These are phyloP conservation scores for Entomyzon cyanotis DNA, from an alignment of 2,113 vertebrate species.

Conservation along the genomic window DNA sequence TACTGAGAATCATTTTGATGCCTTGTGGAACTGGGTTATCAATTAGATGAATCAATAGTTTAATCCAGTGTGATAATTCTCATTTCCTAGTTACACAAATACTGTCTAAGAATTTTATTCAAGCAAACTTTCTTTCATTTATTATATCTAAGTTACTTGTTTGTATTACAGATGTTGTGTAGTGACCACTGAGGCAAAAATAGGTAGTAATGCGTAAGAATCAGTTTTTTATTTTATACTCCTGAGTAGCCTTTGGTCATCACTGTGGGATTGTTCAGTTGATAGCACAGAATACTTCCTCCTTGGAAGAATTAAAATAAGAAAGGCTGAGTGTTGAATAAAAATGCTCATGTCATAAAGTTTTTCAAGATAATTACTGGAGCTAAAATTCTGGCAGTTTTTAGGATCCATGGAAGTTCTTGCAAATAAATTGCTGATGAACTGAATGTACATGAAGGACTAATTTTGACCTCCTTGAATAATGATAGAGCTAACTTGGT, in stretches of 20 bases:
- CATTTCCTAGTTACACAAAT: not conserved
- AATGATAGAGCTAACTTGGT: not conserved
- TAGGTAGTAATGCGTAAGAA: not conserved
- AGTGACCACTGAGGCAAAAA: not conserved
- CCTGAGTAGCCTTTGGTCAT: not conserved
- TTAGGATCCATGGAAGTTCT: not conserved
- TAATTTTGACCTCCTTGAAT: constrained; percentile 56
- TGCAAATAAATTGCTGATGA: constrained; percentile 45
- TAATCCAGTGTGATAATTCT: not conserved
- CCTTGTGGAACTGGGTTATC: not conserved
- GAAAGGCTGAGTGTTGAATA: not conserved
- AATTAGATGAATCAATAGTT: not conserved
- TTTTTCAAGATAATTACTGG: constrained; percentile 9
- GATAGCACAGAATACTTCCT: not conserved
- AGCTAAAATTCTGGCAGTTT: not conserved
- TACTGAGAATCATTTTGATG: not conserved
- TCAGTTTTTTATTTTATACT: not conserved
- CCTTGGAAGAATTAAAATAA: not conserved
- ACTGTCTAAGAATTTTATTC: not conserved
- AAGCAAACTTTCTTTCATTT: not conserved
- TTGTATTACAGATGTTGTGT: not conserved
- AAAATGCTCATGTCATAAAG: not conserved
- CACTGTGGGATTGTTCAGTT: not conserved
- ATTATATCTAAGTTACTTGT: not conserved
- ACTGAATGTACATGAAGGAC: constrained; percentile 31